Base-by-base conservation (phyloP, 2,113 vertebrate species). In the Periophthalmodon schlosseri region DNA sequence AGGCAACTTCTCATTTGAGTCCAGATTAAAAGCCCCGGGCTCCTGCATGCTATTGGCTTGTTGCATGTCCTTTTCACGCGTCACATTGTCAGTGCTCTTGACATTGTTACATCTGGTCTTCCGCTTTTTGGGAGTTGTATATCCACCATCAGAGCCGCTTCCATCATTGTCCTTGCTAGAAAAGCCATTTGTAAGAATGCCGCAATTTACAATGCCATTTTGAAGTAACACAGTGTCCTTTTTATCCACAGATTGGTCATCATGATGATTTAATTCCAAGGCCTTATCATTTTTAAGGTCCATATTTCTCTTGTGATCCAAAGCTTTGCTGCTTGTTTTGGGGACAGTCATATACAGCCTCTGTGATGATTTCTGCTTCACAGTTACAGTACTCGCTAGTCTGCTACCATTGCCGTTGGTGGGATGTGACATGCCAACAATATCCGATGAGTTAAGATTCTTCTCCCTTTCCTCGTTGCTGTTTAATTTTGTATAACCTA, bases 121-220 rank as follows among this genome's bases (percentile, higher is more conserved):
- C 83, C 96, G 91, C 87, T 97, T 99, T 81, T 98, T 99, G 2
- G 96, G 96, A 0, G 96, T 97, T 61, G 96, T 96, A 86, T 97
- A 99, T 85, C 97, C 96, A 68, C 96, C 96, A 90, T 99, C 97
- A 0, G 97, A 99, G 77, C 97, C 95, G 10, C 96, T 99, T 68
- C 97, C 96, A 82, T 99, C 97, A 39, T 97, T 97, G 77, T 99
- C 98, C 89, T 95, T 97, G 87, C 95, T 87, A 66, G 96, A 92
- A 71, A 95, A 99, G 90, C 97, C 97, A 89, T 99, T 99, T 15
- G 95, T 95, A 84, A 99, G 95, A 58, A 94, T 94, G 84, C 92
- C 89, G 84, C 95, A 94, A 87, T 95, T 93, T 68, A 96, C 87
- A 70, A 98, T 81, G 4, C 98, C 98, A 49, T 99, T 99, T 69